Evolutionary conservation across 2,888 invertebrate genomes (phyloP), one percentile per base, ranked within the genome.

Genomic region (Cerastoderma edule): DNA sequence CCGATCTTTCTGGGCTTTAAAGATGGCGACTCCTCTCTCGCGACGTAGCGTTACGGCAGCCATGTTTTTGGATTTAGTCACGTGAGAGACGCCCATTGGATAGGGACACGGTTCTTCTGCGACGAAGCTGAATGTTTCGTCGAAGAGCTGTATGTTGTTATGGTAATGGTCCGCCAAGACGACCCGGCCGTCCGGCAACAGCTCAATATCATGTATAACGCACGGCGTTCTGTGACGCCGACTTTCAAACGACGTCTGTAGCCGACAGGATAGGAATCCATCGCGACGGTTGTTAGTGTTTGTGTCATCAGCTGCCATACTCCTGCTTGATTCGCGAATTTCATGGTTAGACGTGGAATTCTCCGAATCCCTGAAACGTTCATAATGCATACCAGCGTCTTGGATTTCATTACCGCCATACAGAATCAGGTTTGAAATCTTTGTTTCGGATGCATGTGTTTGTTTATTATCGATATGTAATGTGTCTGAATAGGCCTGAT

Each of bases 111-210:
- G 33, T 27, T 68, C 65, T 48, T 77, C 72, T 2, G 54, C 56
- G 13, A 69, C 13, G 28, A 57, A 35, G 1, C 1, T 19, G 24
- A 72, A 60, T 22, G 64, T 65, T 27, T 65, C 39, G 16, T 46
- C 56, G 50, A 53, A 72, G 24, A 77, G 54, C 27, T 77, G 77
- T 6, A 77, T 66, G 54, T 54, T 72, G 28, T 60, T 66, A 35
- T 77, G 77, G 24, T 77, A 77, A 32, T 77, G 72, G 30, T 77
- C 72, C 8, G 67, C 22, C 16, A 77, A n/a, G 1, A 72, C 69
- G n/a, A 77, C 44, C 5, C 53, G 39, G 24, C 48, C 33, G 28
- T 72, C 54, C 13, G 27, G 10, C 35, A 77, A 8, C n/a, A 71
- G 6, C n/a, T 50, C 39, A 28, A 77, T 54, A 50, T 77, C 77